phyloP scores from a whole-genome alignment of 2,888 invertebrate genomes.

The Catocala fraxini region DNA sequence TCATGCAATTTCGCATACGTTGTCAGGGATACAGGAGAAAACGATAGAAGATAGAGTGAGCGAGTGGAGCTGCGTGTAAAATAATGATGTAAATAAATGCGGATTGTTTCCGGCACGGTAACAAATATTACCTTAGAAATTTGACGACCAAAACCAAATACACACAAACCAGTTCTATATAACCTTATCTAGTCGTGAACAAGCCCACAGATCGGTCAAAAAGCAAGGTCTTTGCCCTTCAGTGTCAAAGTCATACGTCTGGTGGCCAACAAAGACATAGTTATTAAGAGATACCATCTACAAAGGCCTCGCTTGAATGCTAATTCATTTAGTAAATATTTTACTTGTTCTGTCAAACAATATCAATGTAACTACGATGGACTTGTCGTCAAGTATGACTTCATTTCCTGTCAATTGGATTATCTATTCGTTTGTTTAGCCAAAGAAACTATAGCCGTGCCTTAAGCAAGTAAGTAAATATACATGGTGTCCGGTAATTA shows the following conservation, averaged over 20 bases:
- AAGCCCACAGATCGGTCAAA: not conserved
- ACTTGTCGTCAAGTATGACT: conserved; percentile 2
- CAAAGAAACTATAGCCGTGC: too few relatives aligned
- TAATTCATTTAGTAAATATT: conserved; percentile 14
- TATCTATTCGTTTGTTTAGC: not conserved
- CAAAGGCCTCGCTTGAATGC: conserved; percentile 21
- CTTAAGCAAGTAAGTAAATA: too few relatives aligned
- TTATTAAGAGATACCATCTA: conserved; percentile 27
- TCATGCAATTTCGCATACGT: too few relatives aligned
- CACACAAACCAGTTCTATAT: too few relatives aligned
- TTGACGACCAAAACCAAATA: too few relatives aligned
- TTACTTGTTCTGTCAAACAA: not conserved
- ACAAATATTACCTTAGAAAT: too few relatives aligned
- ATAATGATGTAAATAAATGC: too few relatives aligned
- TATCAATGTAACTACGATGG: conserved; percentile 1
- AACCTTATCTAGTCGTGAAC: not conserved
- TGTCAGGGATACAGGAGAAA: too few relatives aligned
- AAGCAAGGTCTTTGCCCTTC: conserved; percentile 17
- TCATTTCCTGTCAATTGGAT: conserved; percentile 3
- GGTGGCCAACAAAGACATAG: conserved; percentile 21
- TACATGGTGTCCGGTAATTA: too few relatives aligned
- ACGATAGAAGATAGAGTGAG: too few relatives aligned
- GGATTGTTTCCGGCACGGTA: too few relatives aligned
- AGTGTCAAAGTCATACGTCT: conserved; percentile 30
- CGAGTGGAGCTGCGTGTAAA: too few relatives aligned